Evolutionary conservation across 2,888 invertebrate species (phyloP).

Genomic region (Marasmarcha lunaedactyla): DNA sequence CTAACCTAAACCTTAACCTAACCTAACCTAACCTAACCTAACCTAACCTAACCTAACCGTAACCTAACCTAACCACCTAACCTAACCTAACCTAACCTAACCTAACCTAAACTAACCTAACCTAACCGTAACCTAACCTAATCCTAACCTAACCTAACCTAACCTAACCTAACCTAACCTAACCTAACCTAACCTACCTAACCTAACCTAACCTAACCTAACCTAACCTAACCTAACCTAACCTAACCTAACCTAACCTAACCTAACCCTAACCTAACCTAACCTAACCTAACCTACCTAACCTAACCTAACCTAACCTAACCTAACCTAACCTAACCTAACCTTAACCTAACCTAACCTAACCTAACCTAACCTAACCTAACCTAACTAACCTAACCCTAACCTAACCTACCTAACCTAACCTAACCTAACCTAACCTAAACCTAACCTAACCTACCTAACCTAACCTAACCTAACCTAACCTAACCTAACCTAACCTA

Average conservation of each 20-base stretch:
- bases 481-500: conserved; percentile 16
- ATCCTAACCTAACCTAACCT: conserved; percentile 15
- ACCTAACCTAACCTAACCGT: conserved; percentile 16
- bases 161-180: conserved; percentile 16
- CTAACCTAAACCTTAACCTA: conserved; percentile 16
- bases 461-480: conserved; percentile 17
- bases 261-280: conserved; percentile 18
- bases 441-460: conserved; percentile 16
- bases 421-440: conserved; percentile 15
- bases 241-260: conserved; percentile 19
- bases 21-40: conserved; percentile 17
- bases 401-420: conserved; percentile 18
- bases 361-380: conserved; percentile 16
- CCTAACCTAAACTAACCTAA: conserved; percentile 16
- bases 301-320: conserved; percentile 15
- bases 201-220: conserved; percentile 20
- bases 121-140: conserved; percentile 16
- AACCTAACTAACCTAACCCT: conserved; percentile 17
- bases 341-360: conserved; percentile 16
- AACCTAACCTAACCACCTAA: conserved; percentile 16
- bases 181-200: conserved; percentile 18
- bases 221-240: conserved; percentile 20
- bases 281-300: conserved; percentile 16
- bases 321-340: conserved; percentile 15
- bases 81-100: conserved; percentile 18